Evolutionary conservation across 1,140 invertebrate species (phyloP), one percentile per base, ranked within the genome.

Genomic region (Elymnias hypermnestra): DNA sequence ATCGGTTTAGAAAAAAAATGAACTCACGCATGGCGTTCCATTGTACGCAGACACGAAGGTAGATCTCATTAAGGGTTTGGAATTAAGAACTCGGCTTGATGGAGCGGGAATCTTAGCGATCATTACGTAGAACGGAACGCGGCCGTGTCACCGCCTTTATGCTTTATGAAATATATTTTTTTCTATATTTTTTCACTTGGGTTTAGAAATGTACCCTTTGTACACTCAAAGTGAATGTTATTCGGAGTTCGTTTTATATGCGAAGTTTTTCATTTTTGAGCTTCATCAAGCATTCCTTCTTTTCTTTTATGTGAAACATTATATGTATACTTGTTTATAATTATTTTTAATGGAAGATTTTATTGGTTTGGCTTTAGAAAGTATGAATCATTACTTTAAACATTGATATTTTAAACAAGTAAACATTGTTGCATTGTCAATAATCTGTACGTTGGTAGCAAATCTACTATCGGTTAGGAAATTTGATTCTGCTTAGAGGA

Each of bases 41-140:
- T 78, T 77, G 71, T 75, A 74, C 57, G 62, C 44, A 62, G 69
- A 69, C 71, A 66, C 72, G 57, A 67, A 76, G 75, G 68, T 75
- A 56, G 67, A 78, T 81, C 76, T 81, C 76, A 77, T 81, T 81
- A 81, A 64, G 66, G 59, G 58, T 69, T 72, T 61, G 64, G 62
- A 74, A 74, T 77, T 70, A 76, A 73, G 73, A 77, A 67, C 68
- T 50, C 61, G 33, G 63, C 37, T 62, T 70, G 66, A 77, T 77
- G 74, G 58, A 63, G 72, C 68, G 65, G 56, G 64, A 72, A 66
- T 77, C 76, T 81, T 77, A 64, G 68, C 70, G 68, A 74, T 81
- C 76, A 77, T 81, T 81, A 77, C 65, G 70, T 62, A 39, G 49
- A 39, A 50, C 53, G 51, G 51, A 62, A 57, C 56, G 59, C 59